phyloP scores from a whole-genome alignment of 64 coral and sea anemone genomes.

The Porites australiensis region DNA sequence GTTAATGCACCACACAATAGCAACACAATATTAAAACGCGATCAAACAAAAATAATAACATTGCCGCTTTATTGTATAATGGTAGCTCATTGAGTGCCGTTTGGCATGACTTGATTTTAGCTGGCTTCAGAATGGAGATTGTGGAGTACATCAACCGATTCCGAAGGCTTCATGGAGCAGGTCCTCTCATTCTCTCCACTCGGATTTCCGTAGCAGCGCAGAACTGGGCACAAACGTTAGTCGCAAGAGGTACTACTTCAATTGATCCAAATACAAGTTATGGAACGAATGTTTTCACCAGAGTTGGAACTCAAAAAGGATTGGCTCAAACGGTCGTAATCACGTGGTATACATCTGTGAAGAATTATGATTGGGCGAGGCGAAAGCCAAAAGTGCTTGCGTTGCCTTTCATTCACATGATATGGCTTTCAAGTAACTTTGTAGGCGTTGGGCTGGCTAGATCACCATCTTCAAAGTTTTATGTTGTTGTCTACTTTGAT shows the following conservation, averaged over 20 bases:
- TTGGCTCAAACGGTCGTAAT: conserved; percentile 53
- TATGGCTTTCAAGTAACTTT: conserved; percentile 58
- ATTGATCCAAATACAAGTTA: conserved; percentile 75
- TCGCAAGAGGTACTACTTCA: conserved; percentile 55
- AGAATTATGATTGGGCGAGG: conserved; percentile 60
- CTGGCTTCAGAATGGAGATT: conserved; percentile 45
- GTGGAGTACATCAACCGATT: conserved; percentile 74
- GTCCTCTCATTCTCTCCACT: conserved; percentile 68
- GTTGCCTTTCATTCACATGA: conserved; percentile 78
- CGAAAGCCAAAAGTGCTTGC: conserved; percentile 21
- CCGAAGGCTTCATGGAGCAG: conserved; percentile 68
- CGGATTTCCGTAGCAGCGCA: conserved; percentile 42
- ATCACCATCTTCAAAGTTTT: conserved; percentile 55
- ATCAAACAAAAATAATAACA: no score
- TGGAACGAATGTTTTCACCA: conserved; percentile 69
- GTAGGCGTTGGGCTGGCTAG: conserved; percentile 73
- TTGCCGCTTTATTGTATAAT: no score
- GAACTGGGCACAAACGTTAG: conserved; percentile 67
- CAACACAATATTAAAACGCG: no score
- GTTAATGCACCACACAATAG: no score
- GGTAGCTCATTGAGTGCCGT: background rate
- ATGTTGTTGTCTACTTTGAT: conserved; percentile 70
- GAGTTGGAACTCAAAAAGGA: conserved; percentile 32
- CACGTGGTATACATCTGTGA: conserved; percentile 57
- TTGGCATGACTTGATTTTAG: background rate